These are phyloP conservation scores for Mesorhabditis belari DNA, from an alignment of 2,888 invertebrate genomes.

Conservation along the genomic window DNA sequence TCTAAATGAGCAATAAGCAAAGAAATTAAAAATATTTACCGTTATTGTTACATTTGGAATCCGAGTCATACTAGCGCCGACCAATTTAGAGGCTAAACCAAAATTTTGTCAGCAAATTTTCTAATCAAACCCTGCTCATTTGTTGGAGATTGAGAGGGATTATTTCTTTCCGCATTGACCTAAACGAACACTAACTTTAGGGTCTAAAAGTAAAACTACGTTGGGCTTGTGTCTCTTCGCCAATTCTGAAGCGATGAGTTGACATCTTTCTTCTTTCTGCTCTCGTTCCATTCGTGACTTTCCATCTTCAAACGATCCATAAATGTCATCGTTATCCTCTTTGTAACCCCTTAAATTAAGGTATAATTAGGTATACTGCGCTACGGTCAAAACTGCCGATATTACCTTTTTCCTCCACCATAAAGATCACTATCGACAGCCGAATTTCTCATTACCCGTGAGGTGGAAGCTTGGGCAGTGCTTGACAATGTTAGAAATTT, in stretches of 20 bases:
- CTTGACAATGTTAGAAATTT: neutral
- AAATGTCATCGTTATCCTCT: slow-evolving; percentile 20
- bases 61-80: neutral
- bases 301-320: slow-evolving; percentile 13
- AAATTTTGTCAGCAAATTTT: slow-evolving; percentile 4
- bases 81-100: neutral
- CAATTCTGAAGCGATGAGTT: slow-evolving; percentile 18
- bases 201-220: neutral
- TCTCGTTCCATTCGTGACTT: slow-evolving; percentile 22
- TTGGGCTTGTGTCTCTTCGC: slow-evolving; percentile 16
- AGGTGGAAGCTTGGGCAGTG: no score
- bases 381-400: no score
- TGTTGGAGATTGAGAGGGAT: neutral
- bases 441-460: no score
- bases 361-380: no score
- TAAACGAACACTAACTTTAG: no score
- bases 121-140: neutral
- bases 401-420: slow-evolving; percentile 11
- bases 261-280: slow-evolving; percentile 57
- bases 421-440: slow-evolving; percentile 3
- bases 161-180: no score
- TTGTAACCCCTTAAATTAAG: slow-evolving; percentile 8
- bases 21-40: neutral
- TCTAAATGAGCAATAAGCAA: slow-evolving; percentile 6
- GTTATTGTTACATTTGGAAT: neutral